Conservation (phyloP, 2,113 vertebrate species). For the Balaeniceps rex region DNA sequence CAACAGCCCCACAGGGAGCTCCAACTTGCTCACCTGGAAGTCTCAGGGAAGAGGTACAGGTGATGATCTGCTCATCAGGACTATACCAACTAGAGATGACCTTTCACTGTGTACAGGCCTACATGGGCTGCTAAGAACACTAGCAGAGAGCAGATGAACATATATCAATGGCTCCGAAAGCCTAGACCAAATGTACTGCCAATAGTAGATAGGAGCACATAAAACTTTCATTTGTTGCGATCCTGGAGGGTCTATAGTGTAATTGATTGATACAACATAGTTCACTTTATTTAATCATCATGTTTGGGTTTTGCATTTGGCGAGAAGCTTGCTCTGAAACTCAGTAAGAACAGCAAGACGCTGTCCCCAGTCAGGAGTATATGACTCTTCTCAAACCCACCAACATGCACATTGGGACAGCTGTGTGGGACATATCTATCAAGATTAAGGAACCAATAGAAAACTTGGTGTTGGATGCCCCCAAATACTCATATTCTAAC, state of each 20-base stretch:
- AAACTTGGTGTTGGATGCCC: background rate
- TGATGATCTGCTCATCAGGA: background rate
- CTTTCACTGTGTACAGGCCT: background rate
- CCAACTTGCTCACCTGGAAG: background rate
- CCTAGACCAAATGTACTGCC: background rate
- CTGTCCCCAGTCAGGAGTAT: background rate
- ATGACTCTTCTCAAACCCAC: background rate
- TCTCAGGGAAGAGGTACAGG: background rate
- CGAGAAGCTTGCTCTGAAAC: background rate
- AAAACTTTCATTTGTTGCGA: background rate
- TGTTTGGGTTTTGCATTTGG: background rate
- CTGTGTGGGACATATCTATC: background rate
- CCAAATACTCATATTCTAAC: background rate
- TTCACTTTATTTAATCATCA: background rate
- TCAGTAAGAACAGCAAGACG: background rate
- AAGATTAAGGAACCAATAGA: background rate
- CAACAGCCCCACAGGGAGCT: background rate
- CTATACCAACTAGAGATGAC: no score
- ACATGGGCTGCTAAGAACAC: background rate
- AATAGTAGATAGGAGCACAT: background rate
- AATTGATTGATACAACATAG: background rate
- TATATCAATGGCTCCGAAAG: fast-evolving
- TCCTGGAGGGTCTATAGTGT: background rate
- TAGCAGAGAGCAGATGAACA: background rate
- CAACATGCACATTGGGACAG: background rate